A percentile compares a stretch with the other conserved stretches of the same genome.
Evolutionary conservation across 2,888 invertebrate genomes (phyloP).

Genomic region (Heterodera filipjevi): DNA sequence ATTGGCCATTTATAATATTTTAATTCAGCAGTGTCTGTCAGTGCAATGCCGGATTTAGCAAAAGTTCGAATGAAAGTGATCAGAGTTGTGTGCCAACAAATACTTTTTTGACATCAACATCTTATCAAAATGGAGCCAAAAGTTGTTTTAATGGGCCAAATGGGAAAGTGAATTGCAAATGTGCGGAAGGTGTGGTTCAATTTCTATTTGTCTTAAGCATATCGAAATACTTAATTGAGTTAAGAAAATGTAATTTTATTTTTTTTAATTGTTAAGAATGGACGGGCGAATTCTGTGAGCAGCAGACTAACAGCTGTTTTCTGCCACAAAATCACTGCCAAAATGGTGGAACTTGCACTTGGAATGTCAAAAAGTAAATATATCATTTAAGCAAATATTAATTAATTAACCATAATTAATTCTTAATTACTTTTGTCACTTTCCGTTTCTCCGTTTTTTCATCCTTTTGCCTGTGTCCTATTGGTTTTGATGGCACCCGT

Average conservation of each 20-base stretch:
- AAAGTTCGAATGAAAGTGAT: background rate
- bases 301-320: slow-evolving; percentile 16
- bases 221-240: too few species aligned
- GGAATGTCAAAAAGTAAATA: background rate
- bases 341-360: slow-evolving; percentile 28
- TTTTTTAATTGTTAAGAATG: background rate
- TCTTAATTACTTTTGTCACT: background rate
- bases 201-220: background rate
- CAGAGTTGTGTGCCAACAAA: background rate
- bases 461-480: slow-evolving; percentile 25
- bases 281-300: slow-evolving; percentile 27
- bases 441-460: background rate
- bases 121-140: background rate
- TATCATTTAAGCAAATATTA: background rate
- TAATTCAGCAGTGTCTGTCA: background rate
- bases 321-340: background rate
- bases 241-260: background rate
- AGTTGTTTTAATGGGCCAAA: background rate
- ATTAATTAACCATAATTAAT: background rate
- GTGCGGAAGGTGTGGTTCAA: background rate
- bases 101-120: background rate
- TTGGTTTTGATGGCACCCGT: slow-evolving; percentile 16
- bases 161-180: background rate
- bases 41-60: background rate
- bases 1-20: background rate